phyloP scores from a whole-genome alignment of 2,888 invertebrate species.

The Eupithecia inturbata region DNA sequence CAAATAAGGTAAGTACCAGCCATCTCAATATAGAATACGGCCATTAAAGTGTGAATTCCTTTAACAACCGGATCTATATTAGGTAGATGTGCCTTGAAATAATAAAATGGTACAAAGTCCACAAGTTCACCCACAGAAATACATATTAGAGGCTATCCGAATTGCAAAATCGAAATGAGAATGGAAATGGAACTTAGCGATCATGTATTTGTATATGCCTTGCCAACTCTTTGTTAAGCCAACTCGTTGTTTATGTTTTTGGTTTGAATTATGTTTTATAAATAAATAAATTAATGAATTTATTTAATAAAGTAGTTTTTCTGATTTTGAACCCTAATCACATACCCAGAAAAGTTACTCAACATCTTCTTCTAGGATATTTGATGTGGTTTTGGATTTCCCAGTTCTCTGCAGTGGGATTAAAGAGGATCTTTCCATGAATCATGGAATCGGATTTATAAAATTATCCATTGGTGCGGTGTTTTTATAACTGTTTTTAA shows the following conservation, averaged over 20 bases:
- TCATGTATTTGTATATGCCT: not conserved
- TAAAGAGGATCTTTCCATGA: not conserved
- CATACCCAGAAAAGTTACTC: not conserved
- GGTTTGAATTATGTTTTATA: too few species aligned
- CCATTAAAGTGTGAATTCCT: not conserved
- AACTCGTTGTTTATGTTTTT: too few species aligned
- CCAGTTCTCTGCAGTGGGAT: not conserved
- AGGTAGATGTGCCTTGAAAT: constrained; percentile 1
- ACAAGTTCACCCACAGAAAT: not conserved
- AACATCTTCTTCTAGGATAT: not conserved
- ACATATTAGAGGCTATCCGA: constrained; percentile 2
- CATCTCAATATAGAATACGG: not conserved
- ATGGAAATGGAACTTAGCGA: not conserved
- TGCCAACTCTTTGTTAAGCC: too few species aligned
- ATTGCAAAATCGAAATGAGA: constrained; percentile 12
- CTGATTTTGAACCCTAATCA: not conserved
- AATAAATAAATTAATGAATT: too few species aligned
- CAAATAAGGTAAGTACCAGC: not conserved
- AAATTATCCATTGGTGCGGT: not conserved
- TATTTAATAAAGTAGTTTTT: not conserved
- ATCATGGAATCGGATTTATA: not conserved
- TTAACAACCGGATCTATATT: not conserved
- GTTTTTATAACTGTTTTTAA: not conserved
- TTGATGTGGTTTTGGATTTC: not conserved
- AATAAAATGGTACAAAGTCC: constrained; percentile 8